A percentile compares a stretch with the other conserved stretches of the same genome.
phyloP scores from a whole-genome alignment of 2,113 vertebrate genomes.

The Pseudorhombus dupliciocellatus region DNA sequence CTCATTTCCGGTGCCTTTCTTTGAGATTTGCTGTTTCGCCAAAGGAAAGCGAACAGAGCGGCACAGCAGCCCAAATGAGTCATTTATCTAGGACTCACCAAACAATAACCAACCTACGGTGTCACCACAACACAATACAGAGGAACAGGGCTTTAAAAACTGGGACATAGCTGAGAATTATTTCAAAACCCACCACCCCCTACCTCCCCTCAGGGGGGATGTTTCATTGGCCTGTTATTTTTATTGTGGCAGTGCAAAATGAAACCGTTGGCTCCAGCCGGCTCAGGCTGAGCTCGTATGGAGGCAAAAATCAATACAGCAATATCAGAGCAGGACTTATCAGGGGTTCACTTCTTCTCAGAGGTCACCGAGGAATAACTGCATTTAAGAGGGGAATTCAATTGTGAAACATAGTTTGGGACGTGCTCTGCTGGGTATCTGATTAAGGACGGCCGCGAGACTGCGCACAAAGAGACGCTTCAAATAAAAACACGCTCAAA shows the following conservation, averaged over 20 bases:
- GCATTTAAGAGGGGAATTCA: constrained; percentile 80
- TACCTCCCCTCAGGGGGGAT: constrained; percentile 56
- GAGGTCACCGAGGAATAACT: constrained; percentile 82
- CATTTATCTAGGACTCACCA: constrained; percentile 14
- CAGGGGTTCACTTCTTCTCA: constrained; percentile 74
- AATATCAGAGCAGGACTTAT: constrained; percentile 86
- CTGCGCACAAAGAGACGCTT: constrained; percentile 38
- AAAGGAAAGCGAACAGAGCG: constrained; percentile 10
- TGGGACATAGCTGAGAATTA: constrained; percentile 56
- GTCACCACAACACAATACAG: constrained; percentile 36
- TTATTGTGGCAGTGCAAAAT: constrained; percentile 84
- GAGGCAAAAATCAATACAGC: constrained; percentile 86
- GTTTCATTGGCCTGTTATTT: constrained; percentile 84
- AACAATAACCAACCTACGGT: constrained; percentile 34
- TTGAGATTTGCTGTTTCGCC: constrained; percentile 13
- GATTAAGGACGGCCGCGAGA: constrained; percentile 61
- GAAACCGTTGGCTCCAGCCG: constrained; percentile 77
- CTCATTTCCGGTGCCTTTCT: constrained; percentile 72
- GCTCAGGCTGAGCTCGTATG: constrained; percentile 66
- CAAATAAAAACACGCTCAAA: constrained; percentile 24
- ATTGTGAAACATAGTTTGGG: constrained; percentile 76
- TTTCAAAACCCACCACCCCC: constrained; percentile 43
- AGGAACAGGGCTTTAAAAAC: constrained; percentile 39
- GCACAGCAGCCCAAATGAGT: constrained; percentile 14
- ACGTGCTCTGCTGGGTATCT: constrained; percentile 57